Base-by-base conservation (phyloP, 1,140 invertebrate species). In the Drosophila simulans region DNA sequence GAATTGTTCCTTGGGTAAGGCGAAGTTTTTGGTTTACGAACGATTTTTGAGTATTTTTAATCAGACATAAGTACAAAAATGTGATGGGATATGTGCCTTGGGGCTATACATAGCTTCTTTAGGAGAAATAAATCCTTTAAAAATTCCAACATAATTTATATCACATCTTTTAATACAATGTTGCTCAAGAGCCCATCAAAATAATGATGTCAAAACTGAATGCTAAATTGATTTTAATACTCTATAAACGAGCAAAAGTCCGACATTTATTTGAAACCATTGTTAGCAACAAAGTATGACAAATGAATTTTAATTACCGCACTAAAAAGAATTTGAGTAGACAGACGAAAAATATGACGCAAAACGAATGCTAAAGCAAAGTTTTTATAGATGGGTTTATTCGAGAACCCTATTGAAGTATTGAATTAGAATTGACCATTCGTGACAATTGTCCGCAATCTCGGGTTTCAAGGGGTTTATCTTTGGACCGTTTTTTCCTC, bases 171-270 rank as follows among this genome's bases (percentile, higher is more conserved):
- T 1, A 20, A 45, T 5, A 79, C 70, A 69, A 69, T 48, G 75
- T 81, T 64, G 55, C 37, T 13, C 11, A 54, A 73, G 35, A 7
- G 17, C 15, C 25, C 37, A 34, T 31, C 51, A 72, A 60, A 60
- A 77, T 73, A 75, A 72, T 77, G 42, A 81, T 73, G 63, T 69
- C 65, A 69, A 62, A 76, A 79, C 51, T 86, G 69, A 76, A 86
- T 83, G 83, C 75, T 79, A 83, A 86, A 88, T 86, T 88, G 79
- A 86, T 83, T 88, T 88, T 83, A 79, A 86, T 76, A 69, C 45
- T 40, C 31, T n/a, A 62, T 60, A 77, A 81, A 45, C 25, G 39
- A 42, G 35, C 46, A 68, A 42, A 34, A 8, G 31, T 11, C n/a
- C 8, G n/a, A 51, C 31, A 20, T 58, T 48, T 35, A 48, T 48